Base-by-base conservation (phyloP, 35 echinoderm and acorn worm genomes). In the Anneissia japonica region DNA sequence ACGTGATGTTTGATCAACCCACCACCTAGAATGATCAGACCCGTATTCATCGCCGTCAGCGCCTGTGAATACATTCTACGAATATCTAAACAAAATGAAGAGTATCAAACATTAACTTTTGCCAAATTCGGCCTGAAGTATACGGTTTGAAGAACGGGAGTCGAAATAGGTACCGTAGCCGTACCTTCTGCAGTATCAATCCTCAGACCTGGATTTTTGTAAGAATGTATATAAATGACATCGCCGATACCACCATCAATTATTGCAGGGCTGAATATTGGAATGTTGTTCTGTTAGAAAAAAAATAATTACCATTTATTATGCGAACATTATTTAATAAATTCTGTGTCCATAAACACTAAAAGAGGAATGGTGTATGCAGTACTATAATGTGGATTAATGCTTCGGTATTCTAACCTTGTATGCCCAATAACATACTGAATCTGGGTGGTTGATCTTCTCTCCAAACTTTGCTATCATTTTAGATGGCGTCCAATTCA, bases 401-500 rank as follows among this genome's bases (percentile, higher is more conserved):
- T n/a, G n/a, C n/a, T n/a, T n/a, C n/a, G n/a, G n/a, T n/a, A n/a
- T n/a, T n/a, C n/a, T n/a, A n/a, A 97, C 94, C 91, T 97, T 97
- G 74, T 93, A 97, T 72, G 90, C 90, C 94, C 94, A 97, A 39
- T 97, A 97, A 23, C 87, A 87, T 7, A 97, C 94, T 38, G 94
- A 97, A 38, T 88, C 91, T 43, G 94, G 91, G 81, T 97, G 80
- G 79, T 93, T 82, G 32, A 97, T 97, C 56, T 97, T 91, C 79
- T 97, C 93, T 13, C 94, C 94, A 75, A 97, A 76, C 39, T 91
- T 90, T 40, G 94, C 82, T 29, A 97, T 97, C 87, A 97, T 90
- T 73, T 92, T 92, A n/a, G 94, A 97, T 45, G 94, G 94, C 14
- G 94, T 97, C 94, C 94, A 97, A 84, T 88, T 89, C 34, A 90